Evolutionary conservation across 2,113 vertebrate species (phyloP).

Genomic region (Gila orcuttii): DNA sequence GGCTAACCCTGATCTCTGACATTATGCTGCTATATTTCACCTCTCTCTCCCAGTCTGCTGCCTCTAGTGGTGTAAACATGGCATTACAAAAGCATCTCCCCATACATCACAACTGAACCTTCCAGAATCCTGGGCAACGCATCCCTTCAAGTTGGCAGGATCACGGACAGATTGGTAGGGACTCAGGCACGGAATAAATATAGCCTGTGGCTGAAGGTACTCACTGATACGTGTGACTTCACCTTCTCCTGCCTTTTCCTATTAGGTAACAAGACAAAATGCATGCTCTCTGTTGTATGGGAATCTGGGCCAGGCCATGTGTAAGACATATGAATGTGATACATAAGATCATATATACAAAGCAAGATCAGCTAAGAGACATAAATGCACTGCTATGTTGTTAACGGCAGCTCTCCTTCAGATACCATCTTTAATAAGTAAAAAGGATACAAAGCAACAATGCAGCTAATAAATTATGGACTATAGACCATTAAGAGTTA

Average conservation of each 20-base stretch:
- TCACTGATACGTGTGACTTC: conserved; percentile 66
- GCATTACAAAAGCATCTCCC: conserved; percentile 39
- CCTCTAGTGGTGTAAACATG: conserved; percentile 36
- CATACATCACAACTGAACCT: conserved; percentile 55
- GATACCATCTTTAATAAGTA: conserved; percentile 3
- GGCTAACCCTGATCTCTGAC: conserved; percentile 46
- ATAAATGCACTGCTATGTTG: not conserved
- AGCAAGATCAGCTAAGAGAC: not conserved
- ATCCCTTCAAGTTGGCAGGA: conserved; percentile 39
- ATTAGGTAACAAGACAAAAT: conserved; percentile 31
- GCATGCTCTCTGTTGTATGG: not conserved
- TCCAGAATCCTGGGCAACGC: conserved; percentile 48
- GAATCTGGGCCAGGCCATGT: conserved; percentile 28
- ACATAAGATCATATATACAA: not conserved
- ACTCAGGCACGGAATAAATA: conserved; percentile 65
- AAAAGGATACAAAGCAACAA: not conserved
- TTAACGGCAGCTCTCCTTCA: not conserved
- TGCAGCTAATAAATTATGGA: not conserved
- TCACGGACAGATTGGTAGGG: conserved; percentile 38
- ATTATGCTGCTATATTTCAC: conserved; percentile 43
- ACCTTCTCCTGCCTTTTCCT: conserved; percentile 59
- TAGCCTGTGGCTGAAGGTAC: conserved; percentile 65
- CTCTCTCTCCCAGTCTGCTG: conserved; percentile 3
- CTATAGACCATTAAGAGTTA: not conserved
- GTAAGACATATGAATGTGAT: conserved; percentile 2